These are phyloP conservation scores for Stegastes partitus DNA, from an alignment of 2,113 vertebrate genomes.

Conservation along the genomic window DNA sequence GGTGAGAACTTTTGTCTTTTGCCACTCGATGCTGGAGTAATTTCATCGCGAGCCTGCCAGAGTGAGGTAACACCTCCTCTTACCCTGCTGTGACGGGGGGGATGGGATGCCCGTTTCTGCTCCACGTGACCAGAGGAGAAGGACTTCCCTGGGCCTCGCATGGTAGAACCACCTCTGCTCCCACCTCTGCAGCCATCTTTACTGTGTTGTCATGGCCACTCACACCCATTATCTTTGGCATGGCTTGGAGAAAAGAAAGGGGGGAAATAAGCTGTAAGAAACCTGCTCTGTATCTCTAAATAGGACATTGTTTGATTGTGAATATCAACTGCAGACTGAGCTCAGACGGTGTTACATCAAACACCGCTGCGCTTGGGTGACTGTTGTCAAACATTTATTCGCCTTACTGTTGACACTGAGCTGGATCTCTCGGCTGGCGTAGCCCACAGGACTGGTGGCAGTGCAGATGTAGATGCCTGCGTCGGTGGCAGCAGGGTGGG, in stretches of 20 bases:
- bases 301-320: neutral
- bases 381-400: slow-evolving; percentile 19
- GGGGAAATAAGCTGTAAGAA: slow-evolving; percentile 8
- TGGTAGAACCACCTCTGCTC: slow-evolving; percentile 88
- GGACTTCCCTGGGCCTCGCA: slow-evolving; percentile 90
- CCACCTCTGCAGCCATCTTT: slow-evolving; percentile 82
- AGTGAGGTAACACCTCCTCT: slow-evolving; percentile 50
- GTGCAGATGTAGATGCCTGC: slow-evolving; percentile 91
- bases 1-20: slow-evolving; percentile 15
- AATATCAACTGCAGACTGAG: neutral
- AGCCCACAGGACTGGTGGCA: slow-evolving; percentile 89
- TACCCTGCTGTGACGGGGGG: slow-evolving; percentile 85
- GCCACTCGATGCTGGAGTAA: slow-evolving; percentile 11
- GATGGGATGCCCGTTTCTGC: slow-evolving; percentile 84
- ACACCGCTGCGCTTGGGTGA: slow-evolving; percentile 37
- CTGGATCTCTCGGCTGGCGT: slow-evolving; percentile 87
- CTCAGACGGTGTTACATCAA: slow-evolving; percentile 26
- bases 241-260: slow-evolving; percentile 75
- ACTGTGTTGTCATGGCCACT: slow-evolving; percentile 56
- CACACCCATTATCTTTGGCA: slow-evolving; percentile 84
- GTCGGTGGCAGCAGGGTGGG: slow-evolving; percentile 76
- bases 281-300: neutral
- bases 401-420: slow-evolving; percentile 92
- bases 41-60: slow-evolving; percentile 24
- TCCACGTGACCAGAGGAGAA: slow-evolving; percentile 89